Conservation (phyloP, 2,888 invertebrate genomes). For the Drosophila colorata region DNA sequence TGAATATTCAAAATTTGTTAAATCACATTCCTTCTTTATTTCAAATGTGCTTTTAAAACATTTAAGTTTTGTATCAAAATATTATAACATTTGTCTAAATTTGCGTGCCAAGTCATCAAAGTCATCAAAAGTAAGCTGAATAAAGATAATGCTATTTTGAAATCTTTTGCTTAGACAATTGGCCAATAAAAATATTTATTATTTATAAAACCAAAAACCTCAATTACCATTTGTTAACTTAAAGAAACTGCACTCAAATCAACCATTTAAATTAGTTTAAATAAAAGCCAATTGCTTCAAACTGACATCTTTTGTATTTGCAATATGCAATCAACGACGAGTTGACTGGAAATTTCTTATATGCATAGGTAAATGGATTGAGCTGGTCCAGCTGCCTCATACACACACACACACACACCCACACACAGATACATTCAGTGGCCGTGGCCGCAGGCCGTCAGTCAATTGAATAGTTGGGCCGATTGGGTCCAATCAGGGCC, state of each 20-base stretch:
- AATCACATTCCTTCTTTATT: too few relatives aligned
- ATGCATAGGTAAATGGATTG: slow-evolving; percentile 39
- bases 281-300: slow-evolving; percentile 26
- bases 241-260: background rate
- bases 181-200: background rate
- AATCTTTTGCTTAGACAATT: background rate
- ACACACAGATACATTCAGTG: background rate
- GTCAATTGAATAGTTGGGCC: slow-evolving; percentile 47
- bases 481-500: slow-evolving; percentile 61
- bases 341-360: slow-evolving; percentile 28
- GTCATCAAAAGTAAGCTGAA: too few relatives aligned
- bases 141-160: background rate
- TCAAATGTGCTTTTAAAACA: too few relatives aligned
- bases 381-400: slow-evolving; percentile 20
- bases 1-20: too few relatives aligned
- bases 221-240: background rate
- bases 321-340: slow-evolving; percentile 20
- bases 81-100: too few relatives aligned
- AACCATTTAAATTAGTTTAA: slow-evolving; percentile 27
- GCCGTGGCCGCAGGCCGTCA: slow-evolving; percentile 22
- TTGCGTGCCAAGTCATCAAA: too few relatives aligned
- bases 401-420: background rate
- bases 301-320: background rate
- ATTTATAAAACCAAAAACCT: background rate
- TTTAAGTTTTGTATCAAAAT: too few relatives aligned